Evolutionary conservation across 2,797 vertebrate species (phyloP).

Genomic region (Peromyscus aztecus): DNA sequence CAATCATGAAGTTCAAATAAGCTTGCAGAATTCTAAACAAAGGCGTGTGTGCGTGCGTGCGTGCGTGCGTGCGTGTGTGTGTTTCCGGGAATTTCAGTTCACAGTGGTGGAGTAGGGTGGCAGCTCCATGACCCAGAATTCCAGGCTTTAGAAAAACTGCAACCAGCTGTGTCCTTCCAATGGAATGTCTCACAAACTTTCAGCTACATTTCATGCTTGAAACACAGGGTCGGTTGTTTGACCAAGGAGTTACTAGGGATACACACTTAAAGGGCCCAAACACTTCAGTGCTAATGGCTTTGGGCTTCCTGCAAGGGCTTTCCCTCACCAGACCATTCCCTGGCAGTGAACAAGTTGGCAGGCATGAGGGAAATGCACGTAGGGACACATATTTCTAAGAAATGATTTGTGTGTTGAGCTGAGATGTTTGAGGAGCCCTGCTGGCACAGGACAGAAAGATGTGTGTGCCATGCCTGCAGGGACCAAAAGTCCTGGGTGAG

Average conservation of each 20-base stretch:
- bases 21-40: not conserved
- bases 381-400: not conserved
- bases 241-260: not conserved
- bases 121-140: not conserved
- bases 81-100: not conserved
- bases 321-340: not conserved
- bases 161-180: rapidly evolving
- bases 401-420: rapidly evolving
- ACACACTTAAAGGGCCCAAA: rapidly evolving
- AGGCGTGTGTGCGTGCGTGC: not conserved
- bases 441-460: not conserved
- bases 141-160: not conserved
- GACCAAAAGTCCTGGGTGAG: not conserved
- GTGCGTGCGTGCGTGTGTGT: no score
- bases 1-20: not conserved
- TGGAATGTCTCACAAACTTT: rapidly evolving
- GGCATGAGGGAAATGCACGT: rapidly evolving
- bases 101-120: no score
- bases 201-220: rapidly evolving
- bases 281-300: rapidly evolving
- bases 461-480: rapidly evolving
- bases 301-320: not conserved
- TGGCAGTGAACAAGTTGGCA: not conserved
- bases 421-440: not conserved
- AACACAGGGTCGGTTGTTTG: rapidly evolving